Conservation (phyloP, 2,113 vertebrate genomes). For the Coptodon bakossiorum region DNA sequence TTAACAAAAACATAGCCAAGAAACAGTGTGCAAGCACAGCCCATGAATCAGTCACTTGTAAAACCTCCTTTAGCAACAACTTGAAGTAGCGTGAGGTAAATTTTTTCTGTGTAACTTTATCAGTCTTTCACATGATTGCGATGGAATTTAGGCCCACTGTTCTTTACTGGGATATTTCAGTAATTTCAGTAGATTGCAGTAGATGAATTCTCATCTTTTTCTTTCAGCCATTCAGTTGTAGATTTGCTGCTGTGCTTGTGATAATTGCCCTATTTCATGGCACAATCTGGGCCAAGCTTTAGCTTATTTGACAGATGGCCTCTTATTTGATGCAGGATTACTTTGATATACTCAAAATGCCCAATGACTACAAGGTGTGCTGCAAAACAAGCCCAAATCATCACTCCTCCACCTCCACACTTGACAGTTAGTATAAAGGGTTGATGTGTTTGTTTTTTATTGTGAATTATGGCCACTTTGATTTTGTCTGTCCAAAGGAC, state of each 20-base stretch:
- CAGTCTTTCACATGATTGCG: not conserved
- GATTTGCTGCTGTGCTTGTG: not conserved
- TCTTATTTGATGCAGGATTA: not conserved
- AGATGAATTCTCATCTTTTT: not conserved
- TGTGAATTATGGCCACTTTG: not conserved
- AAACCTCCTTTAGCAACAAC: not conserved
- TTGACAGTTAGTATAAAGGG: not conserved
- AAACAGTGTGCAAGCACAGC: not conserved
- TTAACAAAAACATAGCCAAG: not conserved
- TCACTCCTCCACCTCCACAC: not conserved
- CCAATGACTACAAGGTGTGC: not conserved
- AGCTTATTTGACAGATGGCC: rapidly evolving
- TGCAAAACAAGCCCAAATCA: not conserved
- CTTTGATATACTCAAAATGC: not conserved
- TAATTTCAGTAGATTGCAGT: not conserved
- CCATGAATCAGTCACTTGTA: not conserved
- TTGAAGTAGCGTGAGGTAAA: rapidly evolving
- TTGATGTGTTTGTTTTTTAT: not conserved
- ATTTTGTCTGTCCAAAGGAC: not conserved
- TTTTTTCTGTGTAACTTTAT: not conserved
- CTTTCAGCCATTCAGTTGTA: not conserved
- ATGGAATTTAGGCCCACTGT: not conserved
- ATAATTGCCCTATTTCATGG: not conserved
- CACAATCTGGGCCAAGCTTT: not conserved
- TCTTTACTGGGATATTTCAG: rapidly evolving